These are phyloP conservation scores for Bombus turneri DNA, from an alignment of 1,140 invertebrate genomes.

Conservation along the genomic window DNA sequence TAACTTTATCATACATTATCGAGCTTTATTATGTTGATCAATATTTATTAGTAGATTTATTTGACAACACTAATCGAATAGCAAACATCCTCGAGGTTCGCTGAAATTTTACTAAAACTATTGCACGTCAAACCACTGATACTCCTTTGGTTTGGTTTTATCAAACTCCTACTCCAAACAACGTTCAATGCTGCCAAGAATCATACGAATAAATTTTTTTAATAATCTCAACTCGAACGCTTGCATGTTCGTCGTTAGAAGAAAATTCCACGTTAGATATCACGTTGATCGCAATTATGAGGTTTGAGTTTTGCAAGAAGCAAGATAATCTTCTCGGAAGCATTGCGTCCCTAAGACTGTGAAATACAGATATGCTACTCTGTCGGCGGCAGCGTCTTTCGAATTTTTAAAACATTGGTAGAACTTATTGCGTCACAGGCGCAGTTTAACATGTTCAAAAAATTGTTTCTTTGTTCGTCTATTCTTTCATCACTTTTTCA, in stretches of 20 bases:
- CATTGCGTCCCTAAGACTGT: conserved; percentile 86
- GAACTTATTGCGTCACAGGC: conserved; percentile 86
- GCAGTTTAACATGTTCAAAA: conserved; percentile 83
- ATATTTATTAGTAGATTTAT: no score
- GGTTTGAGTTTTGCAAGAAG: conserved; percentile 83
- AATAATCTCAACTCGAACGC: no score
- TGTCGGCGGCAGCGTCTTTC: conserved; percentile 79
- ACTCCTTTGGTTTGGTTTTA: conserved; percentile 78
- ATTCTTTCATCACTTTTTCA: neutral
- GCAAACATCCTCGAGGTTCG: no score
- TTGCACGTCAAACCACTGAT: conserved; percentile 85
- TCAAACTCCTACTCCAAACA: conserved; percentile 84
- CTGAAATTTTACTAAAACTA: conserved; percentile 63
- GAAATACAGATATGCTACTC: conserved; percentile 88
- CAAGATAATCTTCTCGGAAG: conserved; percentile 86
- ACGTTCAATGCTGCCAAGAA: conserved; percentile 66
- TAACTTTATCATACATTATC: no score
- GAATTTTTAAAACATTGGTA: conserved; percentile 85
- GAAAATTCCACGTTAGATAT: neutral
- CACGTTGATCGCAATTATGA: conserved; percentile 52
- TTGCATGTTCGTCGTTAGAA: no score
- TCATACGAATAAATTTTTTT: neutral
- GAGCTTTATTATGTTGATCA: no score
- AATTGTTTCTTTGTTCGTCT: no score
- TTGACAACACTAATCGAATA: no score